phyloP scores from a whole-genome alignment of 2,888 invertebrate genomes.

The Noctua janthe region DNA sequence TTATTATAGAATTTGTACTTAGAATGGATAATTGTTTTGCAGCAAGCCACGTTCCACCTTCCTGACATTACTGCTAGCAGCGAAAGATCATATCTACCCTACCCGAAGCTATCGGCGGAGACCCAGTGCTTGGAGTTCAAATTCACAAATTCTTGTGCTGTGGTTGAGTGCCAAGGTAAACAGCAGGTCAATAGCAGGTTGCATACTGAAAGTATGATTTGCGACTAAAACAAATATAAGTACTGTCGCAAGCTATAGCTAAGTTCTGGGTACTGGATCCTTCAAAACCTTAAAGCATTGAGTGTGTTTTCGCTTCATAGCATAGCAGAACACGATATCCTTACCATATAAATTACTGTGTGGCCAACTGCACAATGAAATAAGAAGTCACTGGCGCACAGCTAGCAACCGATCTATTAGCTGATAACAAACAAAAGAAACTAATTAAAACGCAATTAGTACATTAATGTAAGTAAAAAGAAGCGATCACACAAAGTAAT shows the following conservation, averaged over 20 bases:
- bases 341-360: background rate
- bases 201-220: background rate
- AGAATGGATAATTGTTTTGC: background rate
- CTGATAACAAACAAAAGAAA: slow-evolving; percentile 39
- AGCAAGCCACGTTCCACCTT: background rate
- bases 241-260: background rate
- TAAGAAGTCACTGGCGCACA: background rate
- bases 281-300: background rate
- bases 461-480: slow-evolving; percentile 31
- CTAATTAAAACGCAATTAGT: slow-evolving; percentile 53
- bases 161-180: background rate
- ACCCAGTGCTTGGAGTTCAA: background rate
- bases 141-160: background rate
- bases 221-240: background rate
- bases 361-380: background rate
- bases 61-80: background rate
- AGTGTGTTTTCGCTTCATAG: background rate
- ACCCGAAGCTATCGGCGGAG: background rate
- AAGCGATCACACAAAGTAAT: slow-evolving; percentile 12
- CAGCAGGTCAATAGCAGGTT: background rate
- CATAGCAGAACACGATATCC: background rate
- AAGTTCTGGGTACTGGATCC: background rate
- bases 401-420: slow-evolving; percentile 27
- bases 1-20: background rate
- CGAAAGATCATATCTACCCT: background rate